A percentile compares a stretch with the other conserved stretches of the same genome.
Evolutionary conservation across 2,888 invertebrate genomes (phyloP).

Genomic region (Hemaris fuciformis): DNA sequence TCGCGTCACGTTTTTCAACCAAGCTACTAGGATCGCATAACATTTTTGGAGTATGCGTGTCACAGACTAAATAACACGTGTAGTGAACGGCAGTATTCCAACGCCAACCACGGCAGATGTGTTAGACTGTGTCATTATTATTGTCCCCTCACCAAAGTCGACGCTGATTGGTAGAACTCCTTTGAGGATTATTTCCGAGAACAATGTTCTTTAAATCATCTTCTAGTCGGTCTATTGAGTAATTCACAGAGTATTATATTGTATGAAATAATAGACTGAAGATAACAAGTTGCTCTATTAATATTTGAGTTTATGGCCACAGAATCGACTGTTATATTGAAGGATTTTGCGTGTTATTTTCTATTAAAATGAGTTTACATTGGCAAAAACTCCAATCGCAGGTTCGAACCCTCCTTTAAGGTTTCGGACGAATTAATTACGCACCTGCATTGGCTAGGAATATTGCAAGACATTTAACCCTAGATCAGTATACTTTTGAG

Average conservation of each 20-base stretch:
- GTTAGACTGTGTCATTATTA: background rate
- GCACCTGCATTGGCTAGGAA: too few relatives aligned
- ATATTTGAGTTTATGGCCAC: too few relatives aligned
- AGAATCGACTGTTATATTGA: too few relatives aligned
- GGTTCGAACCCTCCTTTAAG: too few relatives aligned
- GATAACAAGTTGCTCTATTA: too few relatives aligned
- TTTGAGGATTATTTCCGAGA: background rate
- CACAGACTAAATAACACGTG: background rate
- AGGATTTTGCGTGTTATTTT: too few relatives aligned
- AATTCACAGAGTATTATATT: background rate
- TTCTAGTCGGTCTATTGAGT: background rate
- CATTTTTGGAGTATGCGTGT: background rate
- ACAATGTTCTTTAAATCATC: background rate
- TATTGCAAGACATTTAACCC: too few relatives aligned
- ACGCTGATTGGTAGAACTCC: background rate
- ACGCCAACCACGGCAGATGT: background rate
- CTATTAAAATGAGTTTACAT: too few relatives aligned
- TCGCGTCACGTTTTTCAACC: background rate
- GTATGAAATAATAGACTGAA: too few relatives aligned
- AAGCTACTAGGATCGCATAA: background rate
- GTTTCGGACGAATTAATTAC: too few relatives aligned
- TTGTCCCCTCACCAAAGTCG: background rate
- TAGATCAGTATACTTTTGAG: too few relatives aligned
- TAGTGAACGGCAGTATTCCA: background rate
- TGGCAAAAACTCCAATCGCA: too few relatives aligned